Percentiles rank a stretch among this genome's conserved stretches.
Evolutionary conservation across 2,113 vertebrate species (phyloP).

Genomic region (Stictonetta naevosa): DNA sequence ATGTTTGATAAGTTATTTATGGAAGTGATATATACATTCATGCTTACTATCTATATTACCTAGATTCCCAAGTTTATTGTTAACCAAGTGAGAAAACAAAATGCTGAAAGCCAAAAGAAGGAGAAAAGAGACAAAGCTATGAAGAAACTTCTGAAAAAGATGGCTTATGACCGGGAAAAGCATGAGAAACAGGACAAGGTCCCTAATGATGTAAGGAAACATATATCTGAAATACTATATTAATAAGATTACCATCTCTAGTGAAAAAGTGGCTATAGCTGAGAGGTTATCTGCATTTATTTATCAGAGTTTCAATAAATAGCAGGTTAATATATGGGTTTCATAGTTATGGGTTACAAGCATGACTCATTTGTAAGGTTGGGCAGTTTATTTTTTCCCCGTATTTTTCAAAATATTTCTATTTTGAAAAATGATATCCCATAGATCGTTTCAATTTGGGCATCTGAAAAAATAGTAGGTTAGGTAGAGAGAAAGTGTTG

Average conservation of each 20-base stretch:
- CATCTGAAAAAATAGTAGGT: not conserved
- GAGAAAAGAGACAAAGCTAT: slow-evolving; percentile 85
- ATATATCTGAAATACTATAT: not conserved
- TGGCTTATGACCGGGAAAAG: slow-evolving; percentile 88
- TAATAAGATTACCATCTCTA: not conserved
- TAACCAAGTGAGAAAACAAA: slow-evolving; percentile 93
- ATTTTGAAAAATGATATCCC: not conserved
- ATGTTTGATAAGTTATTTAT: not conserved
- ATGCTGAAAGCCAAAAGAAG: slow-evolving; percentile 87
- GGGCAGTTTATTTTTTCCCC: not conserved
- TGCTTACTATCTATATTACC: not conserved
- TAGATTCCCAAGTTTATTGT: slow-evolving; percentile 97
- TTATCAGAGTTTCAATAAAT: not conserved
- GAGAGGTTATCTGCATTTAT: not conserved
- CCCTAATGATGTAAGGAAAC: slow-evolving; percentile 80
- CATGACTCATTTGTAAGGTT: not conserved
- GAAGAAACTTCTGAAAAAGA: slow-evolving; percentile 94
- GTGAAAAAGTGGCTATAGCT: not conserved
- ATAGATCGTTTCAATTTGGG: not conserved
- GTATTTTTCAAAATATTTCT: not conserved
- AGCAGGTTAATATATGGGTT: not conserved
- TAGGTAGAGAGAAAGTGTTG: not conserved
- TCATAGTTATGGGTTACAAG: not conserved
- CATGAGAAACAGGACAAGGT: slow-evolving; percentile 83
- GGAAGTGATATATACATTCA: not conserved